Evolutionary conservation across 1,140 invertebrate genomes (phyloP).

Genomic region (Platyura marginata): DNA sequence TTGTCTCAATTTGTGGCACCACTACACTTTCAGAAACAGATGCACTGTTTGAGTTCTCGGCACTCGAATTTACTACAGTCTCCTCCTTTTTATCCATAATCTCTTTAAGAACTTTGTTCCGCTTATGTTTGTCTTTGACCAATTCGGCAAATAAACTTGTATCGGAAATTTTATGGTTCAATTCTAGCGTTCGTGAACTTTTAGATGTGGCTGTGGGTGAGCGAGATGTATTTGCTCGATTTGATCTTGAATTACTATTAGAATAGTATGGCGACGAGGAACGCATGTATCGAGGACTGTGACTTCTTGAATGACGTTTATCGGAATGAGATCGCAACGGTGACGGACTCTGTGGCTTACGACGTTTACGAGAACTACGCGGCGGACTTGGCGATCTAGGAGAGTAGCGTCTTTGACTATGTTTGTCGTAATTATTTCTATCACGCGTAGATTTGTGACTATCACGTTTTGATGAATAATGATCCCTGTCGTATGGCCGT

Average conservation of each 20-base stretch:
- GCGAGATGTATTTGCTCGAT: neutral
- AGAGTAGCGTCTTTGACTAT: neutral
- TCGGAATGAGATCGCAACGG: constrained; percentile 6
- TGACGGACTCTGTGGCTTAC: neutral
- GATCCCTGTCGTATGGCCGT: neutral
- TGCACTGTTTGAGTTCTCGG: constrained; percentile 1
- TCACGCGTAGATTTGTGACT: neutral
- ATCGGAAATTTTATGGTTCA: constrained; percentile 55
- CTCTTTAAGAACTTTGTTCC: constrained; percentile 50
- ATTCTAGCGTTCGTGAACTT: constrained; percentile 28
- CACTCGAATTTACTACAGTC: constrained; percentile 12
- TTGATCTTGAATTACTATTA: neutral
- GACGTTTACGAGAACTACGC: neutral
- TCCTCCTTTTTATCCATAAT: constrained; percentile 37
- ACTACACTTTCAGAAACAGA: neutral
- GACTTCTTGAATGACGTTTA: constrained; percentile 10
- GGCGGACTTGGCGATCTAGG: neutral
- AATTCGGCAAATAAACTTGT: constrained; percentile 76
- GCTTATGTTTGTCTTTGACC: constrained; percentile 64
- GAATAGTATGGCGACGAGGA: neutral
- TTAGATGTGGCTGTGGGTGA: neutral
- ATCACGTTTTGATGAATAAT: constrained; percentile 1
- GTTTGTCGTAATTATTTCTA: neutral
- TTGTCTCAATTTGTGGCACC: neutral
- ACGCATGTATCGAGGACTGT: constrained; percentile 2